phyloP scores from a whole-genome alignment of 37 sponge, comb jelly and placozoan genomes.

The Cliona cf. orientalis region DNA sequence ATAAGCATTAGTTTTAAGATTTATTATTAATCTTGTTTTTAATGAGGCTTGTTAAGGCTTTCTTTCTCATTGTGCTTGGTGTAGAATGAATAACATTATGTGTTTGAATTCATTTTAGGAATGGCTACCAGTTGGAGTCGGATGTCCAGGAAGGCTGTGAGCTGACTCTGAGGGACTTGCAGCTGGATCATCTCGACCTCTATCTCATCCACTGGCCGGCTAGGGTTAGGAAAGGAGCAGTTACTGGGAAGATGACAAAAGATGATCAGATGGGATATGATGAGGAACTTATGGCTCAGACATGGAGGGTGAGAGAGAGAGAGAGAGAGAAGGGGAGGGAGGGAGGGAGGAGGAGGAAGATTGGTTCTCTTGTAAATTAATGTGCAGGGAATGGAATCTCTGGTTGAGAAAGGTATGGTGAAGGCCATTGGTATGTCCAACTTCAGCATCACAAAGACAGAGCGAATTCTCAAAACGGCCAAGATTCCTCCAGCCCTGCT shows the following conservation, averaged over 20 bases:
- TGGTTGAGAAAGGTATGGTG: constrained; percentile 57
- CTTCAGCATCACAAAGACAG: constrained; percentile 86
- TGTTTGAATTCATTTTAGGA: too few species aligned
- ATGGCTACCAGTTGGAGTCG: constrained; percentile 31
- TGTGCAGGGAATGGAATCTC: constrained; percentile 71
- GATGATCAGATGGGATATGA: constrained; percentile 42
- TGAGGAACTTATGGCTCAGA: constrained; percentile 32
- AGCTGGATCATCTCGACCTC: constrained; percentile 79
- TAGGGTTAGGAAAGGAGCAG: constrained; percentile 13
- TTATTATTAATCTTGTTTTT: too few species aligned
- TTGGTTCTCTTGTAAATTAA: too few species aligned
- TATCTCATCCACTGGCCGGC: constrained; percentile 75
- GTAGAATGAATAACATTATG: too few species aligned
- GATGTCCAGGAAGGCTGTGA: constrained; percentile 55
- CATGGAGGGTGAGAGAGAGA: constrained; percentile 31
- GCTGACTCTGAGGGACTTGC: constrained; percentile 67
- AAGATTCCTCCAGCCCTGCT: constrained; percentile 85
- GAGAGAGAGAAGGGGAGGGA: too few species aligned
- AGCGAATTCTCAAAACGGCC: constrained; percentile 77
- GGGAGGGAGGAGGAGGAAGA: too few species aligned
- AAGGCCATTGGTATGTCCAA: constrained; percentile 89
- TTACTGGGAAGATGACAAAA: not conserved
- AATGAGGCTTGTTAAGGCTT: too few species aligned
- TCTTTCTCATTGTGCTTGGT: too few species aligned
- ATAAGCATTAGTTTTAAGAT: too few species aligned